Evolutionary conservation across 2,888 invertebrate genomes (phyloP), one percentile per base, ranked within the genome.

Genomic region (Euzetes globulus): DNA sequence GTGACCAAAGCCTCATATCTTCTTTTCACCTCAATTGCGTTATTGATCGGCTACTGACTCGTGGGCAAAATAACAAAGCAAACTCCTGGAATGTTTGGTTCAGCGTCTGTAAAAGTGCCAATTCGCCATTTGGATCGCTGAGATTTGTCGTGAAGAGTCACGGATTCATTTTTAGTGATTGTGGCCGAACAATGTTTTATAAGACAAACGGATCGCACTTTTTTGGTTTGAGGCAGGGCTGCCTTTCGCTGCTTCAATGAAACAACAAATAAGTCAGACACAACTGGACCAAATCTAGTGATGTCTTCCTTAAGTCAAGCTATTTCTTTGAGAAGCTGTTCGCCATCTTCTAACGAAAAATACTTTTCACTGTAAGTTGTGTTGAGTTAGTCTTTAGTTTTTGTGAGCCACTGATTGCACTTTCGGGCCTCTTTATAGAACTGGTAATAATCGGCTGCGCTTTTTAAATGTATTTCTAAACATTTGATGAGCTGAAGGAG

Each of bases 31-130:
- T 91, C 78, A 73, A 90, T 90, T 0, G 91, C 92, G 0, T 89
- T 88, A 80, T 94, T 93, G 29, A 92, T 84, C 1, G 96, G 94
- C 80, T 94, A 94, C 81, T 91, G 90, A 83, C 95, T 94, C 0
- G 98, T 97, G 76, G 97, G 96, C 75, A 96, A 96, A 80, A 99
- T 87, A 58, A 95, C 88, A 82, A 99, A 88, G 80, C 96, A 95
- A 2, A 94, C 95, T 72, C 93, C 93, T 0, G 96, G 95, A 60
- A 96, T 90, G 80, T 90, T 88, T 70, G 90, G 91, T 82, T 97
- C 95, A 11, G 90, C 87, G 52, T 95, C 94, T 73, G 90, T 89
- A 11, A 29, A 22, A 22, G 75, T 68, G 47, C 11, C n/a, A 25
- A 75, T 37, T 41, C 63, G 22, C 98, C 98, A 99, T 81, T 94